These are phyloP conservation scores for Pseudotriccus pelzelni DNA, from an alignment of 2,797 vertebrate species.

Conservation along the genomic window DNA sequence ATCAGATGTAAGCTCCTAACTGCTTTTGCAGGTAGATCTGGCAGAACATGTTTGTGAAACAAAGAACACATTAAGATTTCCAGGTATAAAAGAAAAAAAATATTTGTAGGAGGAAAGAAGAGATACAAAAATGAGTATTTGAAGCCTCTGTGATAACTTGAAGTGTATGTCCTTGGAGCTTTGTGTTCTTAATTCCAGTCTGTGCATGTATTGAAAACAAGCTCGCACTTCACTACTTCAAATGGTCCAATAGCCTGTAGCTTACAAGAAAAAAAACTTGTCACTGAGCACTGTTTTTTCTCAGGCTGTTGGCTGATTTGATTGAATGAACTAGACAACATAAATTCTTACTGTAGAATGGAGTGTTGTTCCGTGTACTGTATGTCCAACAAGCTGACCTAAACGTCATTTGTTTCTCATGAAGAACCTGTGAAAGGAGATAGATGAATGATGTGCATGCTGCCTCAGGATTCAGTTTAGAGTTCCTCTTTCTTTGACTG, in stretches of 20 bases:
- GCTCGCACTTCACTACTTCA: not conserved
- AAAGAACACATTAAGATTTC: not conserved
- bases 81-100: not conserved
- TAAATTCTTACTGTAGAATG: not conserved
- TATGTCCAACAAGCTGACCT: not conserved
- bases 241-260: not conserved
- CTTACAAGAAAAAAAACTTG: not conserved
- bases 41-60: not conserved
- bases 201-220: not conserved
- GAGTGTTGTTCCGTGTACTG: not conserved
- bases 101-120: not conserved
- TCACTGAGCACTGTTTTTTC: not conserved
- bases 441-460: not conserved
- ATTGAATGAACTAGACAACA: not conserved
- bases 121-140: not conserved
- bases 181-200: not conserved
- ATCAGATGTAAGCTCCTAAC: fast-evolving
- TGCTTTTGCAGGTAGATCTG: not conserved
- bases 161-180: not conserved
- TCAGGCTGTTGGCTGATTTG: not conserved
- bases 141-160: not conserved
- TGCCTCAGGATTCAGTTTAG: not conserved
- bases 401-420: not conserved
- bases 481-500: not conserved
- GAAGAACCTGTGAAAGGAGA: not conserved